Evolutionary conservation across 2,888 invertebrate species (phyloP).

Genomic region (Coleophora flavipennella): DNA sequence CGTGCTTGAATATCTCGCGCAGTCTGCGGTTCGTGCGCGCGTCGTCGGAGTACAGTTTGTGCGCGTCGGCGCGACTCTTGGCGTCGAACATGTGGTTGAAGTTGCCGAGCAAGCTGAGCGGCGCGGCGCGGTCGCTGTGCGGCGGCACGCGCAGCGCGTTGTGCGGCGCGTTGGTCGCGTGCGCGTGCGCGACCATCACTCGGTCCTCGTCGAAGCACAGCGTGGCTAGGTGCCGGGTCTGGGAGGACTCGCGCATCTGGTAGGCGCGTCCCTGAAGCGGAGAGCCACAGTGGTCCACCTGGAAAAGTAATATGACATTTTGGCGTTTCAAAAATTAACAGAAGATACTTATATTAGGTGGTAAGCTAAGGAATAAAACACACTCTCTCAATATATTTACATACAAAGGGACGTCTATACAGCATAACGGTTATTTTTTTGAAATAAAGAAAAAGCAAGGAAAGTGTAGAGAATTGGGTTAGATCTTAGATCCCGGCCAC

Average conservation of each 20-base stretch:
- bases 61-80: conserved; percentile 41
- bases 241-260: conserved; percentile 24
- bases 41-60: conserved; percentile 50
- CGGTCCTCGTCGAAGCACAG: conserved; percentile 54
- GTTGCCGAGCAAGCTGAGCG: conserved; percentile 57
- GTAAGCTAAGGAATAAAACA: too few relatives aligned
- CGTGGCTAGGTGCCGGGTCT: conserved; percentile 41
- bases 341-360: too few relatives aligned
- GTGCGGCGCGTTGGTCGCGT: conserved; percentile 24
- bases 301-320: too few relatives aligned
- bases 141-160: conserved; percentile 27
- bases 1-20: conserved; percentile 41
- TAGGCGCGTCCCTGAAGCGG: conserved; percentile 57
- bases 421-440: too few relatives aligned
- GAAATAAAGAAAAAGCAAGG: too few relatives aligned
- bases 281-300: conserved; percentile 45
- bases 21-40: conserved; percentile 38
- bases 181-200: conserved; percentile 29
- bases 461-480: too few relatives aligned
- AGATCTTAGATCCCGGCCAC: too few relatives aligned
- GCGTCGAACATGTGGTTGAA: conserved; percentile 65
- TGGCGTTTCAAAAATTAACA: too few relatives aligned
- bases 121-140: conserved; percentile 34
- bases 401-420: too few relatives aligned
- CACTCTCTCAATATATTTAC: too few relatives aligned